Percentiles rank a stretch among this genome's conserved stretches.
Evolutionary conservation across 2,888 invertebrate genomes (phyloP).

Genomic region (Ditula angustiorana): DNA sequence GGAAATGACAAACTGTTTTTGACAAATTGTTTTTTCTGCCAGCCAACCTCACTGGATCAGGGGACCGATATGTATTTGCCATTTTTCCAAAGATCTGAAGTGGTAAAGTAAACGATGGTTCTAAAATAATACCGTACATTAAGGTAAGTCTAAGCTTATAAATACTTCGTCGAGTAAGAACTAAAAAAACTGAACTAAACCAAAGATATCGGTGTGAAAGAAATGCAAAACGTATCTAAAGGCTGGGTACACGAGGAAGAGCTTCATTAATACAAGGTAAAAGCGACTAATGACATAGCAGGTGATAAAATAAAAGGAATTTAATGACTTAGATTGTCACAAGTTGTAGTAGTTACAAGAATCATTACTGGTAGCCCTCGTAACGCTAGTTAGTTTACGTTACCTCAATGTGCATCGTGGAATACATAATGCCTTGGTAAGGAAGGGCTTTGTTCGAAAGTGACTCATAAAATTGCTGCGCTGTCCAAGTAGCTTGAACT

Average conservation of each 20-base stretch:
- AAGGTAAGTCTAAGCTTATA: too few species aligned
- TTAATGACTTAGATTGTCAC: background rate
- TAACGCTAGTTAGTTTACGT: slow-evolving; percentile 1
- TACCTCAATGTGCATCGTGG: slow-evolving; percentile 42
- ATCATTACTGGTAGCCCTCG: background rate
- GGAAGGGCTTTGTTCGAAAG: slow-evolving; percentile 41
- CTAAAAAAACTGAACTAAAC: too few species aligned
- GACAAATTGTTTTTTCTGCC: too few species aligned
- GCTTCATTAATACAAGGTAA: background rate
- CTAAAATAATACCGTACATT: too few species aligned
- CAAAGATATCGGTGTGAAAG: too few species aligned
- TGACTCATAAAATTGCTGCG: slow-evolving; percentile 40
- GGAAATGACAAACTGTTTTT: too few species aligned
- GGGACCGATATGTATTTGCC: too few species aligned
- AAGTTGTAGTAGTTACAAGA: background rate
- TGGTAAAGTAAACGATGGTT: too few species aligned
- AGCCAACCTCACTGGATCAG: too few species aligned
- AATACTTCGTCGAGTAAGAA: too few species aligned
- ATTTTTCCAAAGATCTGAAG: too few species aligned
- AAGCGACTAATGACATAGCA: background rate
- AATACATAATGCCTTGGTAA: slow-evolving; percentile 47
- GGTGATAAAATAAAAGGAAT: slow-evolving; percentile 3
- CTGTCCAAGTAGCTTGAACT: slow-evolving; percentile 17
- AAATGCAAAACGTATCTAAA: too few species aligned
- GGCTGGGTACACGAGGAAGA: background rate